A percentile compares a stretch with the other conserved stretches of the same genome.
Evolutionary conservation across 2,797 vertebrate species (phyloP).

Genomic region (Microctenopoma stevenorrisi): DNA sequence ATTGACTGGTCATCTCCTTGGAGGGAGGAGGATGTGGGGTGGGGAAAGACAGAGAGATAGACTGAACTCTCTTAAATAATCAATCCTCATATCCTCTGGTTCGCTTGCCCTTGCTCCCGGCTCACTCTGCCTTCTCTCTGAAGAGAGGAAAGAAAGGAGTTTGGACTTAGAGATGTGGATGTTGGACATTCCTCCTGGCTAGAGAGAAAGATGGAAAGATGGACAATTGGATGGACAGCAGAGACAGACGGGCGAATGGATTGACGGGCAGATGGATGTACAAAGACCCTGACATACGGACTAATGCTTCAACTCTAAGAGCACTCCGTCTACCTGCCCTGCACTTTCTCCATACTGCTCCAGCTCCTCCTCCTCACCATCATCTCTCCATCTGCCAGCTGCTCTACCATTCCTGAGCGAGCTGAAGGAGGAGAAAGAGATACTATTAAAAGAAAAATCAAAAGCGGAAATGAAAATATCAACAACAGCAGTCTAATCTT

Average conservation of each 20-base stretch:
- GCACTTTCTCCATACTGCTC: conserved; percentile 63
- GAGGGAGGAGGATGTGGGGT: conserved; percentile 51
- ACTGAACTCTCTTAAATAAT: conserved; percentile 75
- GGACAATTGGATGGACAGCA: conserved; percentile 45
- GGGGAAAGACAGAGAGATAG: conserved; percentile 55
- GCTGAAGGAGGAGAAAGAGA: conserved; percentile 46
- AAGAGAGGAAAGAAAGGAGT: conserved; percentile 44
- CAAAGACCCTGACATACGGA: conserved; percentile 28
- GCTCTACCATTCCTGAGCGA: conserved; percentile 53
- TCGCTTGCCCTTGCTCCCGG: conserved; percentile 48
- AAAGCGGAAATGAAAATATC: conserved; percentile 32
- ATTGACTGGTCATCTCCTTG: conserved; percentile 73
- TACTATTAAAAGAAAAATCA: conserved; percentile 15
- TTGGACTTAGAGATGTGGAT: conserved; percentile 52
- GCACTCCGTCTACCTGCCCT: conserved; percentile 64
- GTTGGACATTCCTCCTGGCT: conserved; percentile 60
- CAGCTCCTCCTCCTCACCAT: conserved; percentile 56
- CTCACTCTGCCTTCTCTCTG: conserved; percentile 43
- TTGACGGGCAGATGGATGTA: conserved; percentile 28
- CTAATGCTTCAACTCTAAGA: conserved; percentile 57
- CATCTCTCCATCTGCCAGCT: conserved; percentile 57
- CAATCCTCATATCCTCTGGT: conserved; percentile 66
- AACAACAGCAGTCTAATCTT: conserved; percentile 17
- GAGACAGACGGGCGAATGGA: conserved; percentile 38
- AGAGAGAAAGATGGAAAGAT: conserved; percentile 63